Base-by-base conservation (phyloP, 1,140 invertebrate genomes). In the Anagrus nilaparvatae region DNA sequence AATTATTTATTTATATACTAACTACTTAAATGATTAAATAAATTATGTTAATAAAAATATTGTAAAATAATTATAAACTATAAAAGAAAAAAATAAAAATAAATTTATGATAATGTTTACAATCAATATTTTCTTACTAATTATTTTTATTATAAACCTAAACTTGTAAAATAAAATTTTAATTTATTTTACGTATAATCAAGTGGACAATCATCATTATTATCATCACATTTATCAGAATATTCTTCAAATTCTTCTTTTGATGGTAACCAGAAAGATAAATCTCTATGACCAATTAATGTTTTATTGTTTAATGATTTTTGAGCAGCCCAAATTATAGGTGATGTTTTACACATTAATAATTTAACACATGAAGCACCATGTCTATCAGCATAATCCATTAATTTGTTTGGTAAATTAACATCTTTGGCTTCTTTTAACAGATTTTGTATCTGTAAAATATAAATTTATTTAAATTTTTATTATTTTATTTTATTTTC, bases 311-410 rank as follows among this genome's bases (percentile, higher is more conserved):
- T 51, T 5, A 82, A 56, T 2, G 78, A 73, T 21, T 71, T 70
- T 58, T 88, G 84, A 69, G 84, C 82, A 37, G 77, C 78, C 60
- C 67, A 74, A 45, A 88, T 75, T 27, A 87, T 74, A 2, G 84
- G 84, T 2, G 78, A 74, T 30, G 75, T 74, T 64, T 87, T 87
- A 55, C 86, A 89, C 40, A 87, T 60, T 9, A 89, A 56, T 12
- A 86, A 61, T 58, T 79, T 76, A 3, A 87, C 65, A 50, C 85
- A 89, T 27, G 74, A 71, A 0, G 73, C 77, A 47, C 78, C 74
- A 38, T 76, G 72, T 7, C 65, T 68, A 14, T 72, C 55, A 2
- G 80, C 61, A 9, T 70, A 50, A 2, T 76, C 67, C 33, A 86
- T 78, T 27, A 87, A 64, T 24, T 71, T 58, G 19, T 77, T 68